Base-by-base conservation (phyloP, 2,888 invertebrate genomes). In the Sinohyriopsis cumingii region DNA sequence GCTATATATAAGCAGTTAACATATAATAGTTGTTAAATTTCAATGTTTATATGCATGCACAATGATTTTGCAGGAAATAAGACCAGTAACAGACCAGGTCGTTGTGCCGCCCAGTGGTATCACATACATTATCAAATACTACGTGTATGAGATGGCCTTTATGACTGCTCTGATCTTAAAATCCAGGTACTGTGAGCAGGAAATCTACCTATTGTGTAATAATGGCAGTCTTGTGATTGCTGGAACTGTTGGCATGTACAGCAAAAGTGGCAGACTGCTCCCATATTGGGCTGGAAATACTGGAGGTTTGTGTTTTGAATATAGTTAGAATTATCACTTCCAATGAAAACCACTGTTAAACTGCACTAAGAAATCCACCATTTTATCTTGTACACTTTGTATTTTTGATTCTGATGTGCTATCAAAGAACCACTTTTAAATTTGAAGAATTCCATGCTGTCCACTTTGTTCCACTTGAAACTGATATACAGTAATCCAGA, bases 181-280 rank as follows among this genome's bases (percentile, higher is more conserved):
- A 22, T 79, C 83, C 0, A 69, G 68, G 20, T 86, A 83, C 62
- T 86, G 85, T 68, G 81, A 77, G 22, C 85, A 86, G 69, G 71
- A 75, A 20, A 61, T 84, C 24, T 67, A 61, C 4, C 45, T 84
- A 18, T 64, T 74, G 4, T 86, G 85, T 71, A 63, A 71, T 3
- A 67, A 80, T 25, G 74, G 76, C 1, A 53, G 28, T 9, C 55
- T 74, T 9, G 54, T 60, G 4, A 19, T 65, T 9, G 56, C 55
- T 5, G 66, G 63, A 22, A 53, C n/a, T n/a, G 68, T 69, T 54
- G 74, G 76, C 2, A 69, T 70, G 68, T 70, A 72, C 25, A 67
- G 66, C 19, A 24, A 59, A 5, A 59, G 70, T 24, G 70, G 65
- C 18, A 20, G 53, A 18, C 19, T 63, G 5, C 73, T 71, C 24